Percentiles rank a stretch among this genome's conserved stretches.
Conservation (phyloP, 2,888 invertebrate genomes). For the Euplexia lucipara region DNA sequence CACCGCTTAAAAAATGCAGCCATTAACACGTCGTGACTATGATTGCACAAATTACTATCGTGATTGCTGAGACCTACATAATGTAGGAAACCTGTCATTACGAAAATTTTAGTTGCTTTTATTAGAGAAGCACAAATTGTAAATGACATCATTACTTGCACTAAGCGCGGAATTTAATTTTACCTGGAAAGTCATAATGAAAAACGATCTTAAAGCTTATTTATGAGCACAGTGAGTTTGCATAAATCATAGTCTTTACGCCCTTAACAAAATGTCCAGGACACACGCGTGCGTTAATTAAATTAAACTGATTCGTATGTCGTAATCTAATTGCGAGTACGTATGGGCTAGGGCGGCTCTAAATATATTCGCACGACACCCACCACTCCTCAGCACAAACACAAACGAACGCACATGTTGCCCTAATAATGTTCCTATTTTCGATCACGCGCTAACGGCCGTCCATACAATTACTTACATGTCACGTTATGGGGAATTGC, state of each 20-base stretch:
- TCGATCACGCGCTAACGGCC: constrained; percentile 52
- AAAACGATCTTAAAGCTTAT: constrained; percentile 40
- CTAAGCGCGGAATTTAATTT: constrained; percentile 40
- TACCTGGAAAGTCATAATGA: constrained; percentile 44
- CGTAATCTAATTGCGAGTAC: constrained; percentile 74
- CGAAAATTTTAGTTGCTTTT: constrained; percentile 16
- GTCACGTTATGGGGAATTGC: constrained; percentile 46
- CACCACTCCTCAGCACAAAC: constrained; percentile 75
- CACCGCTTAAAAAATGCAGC: constrained; percentile 26
- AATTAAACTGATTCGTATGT: constrained; percentile 78
- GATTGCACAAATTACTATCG: constrained; percentile 48
- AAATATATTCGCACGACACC: constrained; percentile 82
- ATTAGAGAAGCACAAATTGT: constrained; percentile 24
- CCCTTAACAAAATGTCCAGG: constrained; percentile 63
- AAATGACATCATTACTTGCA: constrained; percentile 28
- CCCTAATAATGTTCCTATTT: constrained; percentile 66
- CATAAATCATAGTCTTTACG: constrained; percentile 50
- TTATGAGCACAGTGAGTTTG: constrained; percentile 33
- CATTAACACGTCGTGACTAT: constrained; percentile 45
- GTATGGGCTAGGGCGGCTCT: constrained; percentile 73
- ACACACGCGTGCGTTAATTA: constrained; percentile 76
- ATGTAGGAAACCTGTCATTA: constrained; percentile 26
- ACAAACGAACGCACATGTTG: constrained; percentile 75
- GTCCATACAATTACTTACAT: constrained; percentile 51
- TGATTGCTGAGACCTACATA: constrained; percentile 36